Evolutionary conservation across 2,888 invertebrate genomes (phyloP).

Genomic region (Diarsia mendica): DNA sequence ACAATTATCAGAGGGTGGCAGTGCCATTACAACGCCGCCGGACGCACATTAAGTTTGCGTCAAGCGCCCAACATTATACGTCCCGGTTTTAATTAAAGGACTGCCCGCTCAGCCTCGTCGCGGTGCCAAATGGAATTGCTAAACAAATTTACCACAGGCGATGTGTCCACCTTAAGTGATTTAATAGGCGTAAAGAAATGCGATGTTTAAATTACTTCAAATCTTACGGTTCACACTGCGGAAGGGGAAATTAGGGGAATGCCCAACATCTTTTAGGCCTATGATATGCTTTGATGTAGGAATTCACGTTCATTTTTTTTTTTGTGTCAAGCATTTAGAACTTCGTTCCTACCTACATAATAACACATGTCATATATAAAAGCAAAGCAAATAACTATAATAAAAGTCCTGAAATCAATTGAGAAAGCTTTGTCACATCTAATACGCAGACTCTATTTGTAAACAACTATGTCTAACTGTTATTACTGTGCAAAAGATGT

Average conservation of each 20-base stretch:
- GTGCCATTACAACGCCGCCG: slow-evolving; percentile 84
- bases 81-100: slow-evolving; percentile 90
- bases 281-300: slow-evolving; percentile 62
- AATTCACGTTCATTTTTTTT: slow-evolving; percentile 34
- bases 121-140: slow-evolving; percentile 89
- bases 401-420: slow-evolving; percentile 10
- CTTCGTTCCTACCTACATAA: neutral
- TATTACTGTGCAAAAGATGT: slow-evolving; percentile 64
- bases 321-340: slow-evolving; percentile 1
- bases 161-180: slow-evolving; percentile 91
- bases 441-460: slow-evolving; percentile 53
- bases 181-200: slow-evolving; percentile 90
- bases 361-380: slow-evolving; percentile 12
- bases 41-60: slow-evolving; percentile 89
- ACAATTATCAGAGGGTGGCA: slow-evolving; percentile 85
- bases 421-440: slow-evolving; percentile 23
- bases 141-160: slow-evolving; percentile 89
- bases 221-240: slow-evolving; percentile 75
- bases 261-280: slow-evolving; percentile 54
- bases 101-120: slow-evolving; percentile 83
- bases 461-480: slow-evolving; percentile 55
- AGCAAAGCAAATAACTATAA: slow-evolving; percentile 1
- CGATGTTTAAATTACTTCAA: slow-evolving; percentile 83
- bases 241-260: slow-evolving; percentile 66
- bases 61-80: slow-evolving; percentile 86